Percentiles rank a stretch among this genome's conserved stretches.
These are phyloP conservation scores for Aphidius ervi DNA, from an alignment of 1,140 invertebrate genomes.

Conservation along the genomic window DNA sequence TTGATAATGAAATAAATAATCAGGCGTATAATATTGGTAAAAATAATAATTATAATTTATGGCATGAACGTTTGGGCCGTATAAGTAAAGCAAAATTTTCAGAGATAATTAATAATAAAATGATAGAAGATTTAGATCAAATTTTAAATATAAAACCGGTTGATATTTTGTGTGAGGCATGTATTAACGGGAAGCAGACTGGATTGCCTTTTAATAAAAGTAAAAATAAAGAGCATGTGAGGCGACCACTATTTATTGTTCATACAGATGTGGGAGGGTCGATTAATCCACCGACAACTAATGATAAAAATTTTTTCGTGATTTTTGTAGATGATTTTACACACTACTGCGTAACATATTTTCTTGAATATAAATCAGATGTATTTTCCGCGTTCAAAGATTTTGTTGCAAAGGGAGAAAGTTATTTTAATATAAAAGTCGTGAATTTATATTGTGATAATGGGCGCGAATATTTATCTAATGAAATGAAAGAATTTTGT, in stretches of 20 bases:
- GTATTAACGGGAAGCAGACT: slow-evolving; percentile 46
- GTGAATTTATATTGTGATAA: slow-evolving; percentile 16
- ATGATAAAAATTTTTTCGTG: slow-evolving; percentile 10
- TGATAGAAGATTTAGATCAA: slow-evolving; percentile 4
- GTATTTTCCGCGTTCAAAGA: slow-evolving; percentile 15
- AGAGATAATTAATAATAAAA: slow-evolving; percentile 7
- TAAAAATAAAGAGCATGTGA: background rate
- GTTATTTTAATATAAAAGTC: slow-evolving; percentile 3
- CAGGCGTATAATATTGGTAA: background rate
- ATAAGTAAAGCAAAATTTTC: slow-evolving; percentile 8
- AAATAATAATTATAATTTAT: slow-evolving; percentile 6
- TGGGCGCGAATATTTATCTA: slow-evolving; percentile 15
- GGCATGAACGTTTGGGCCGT: slow-evolving; percentile 5
- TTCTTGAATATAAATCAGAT: slow-evolving; percentile 20
- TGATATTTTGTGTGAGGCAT: slow-evolving; percentile 44
- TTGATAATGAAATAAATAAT: too few species aligned
- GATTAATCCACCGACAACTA: slow-evolving; percentile 18
- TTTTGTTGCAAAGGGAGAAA: slow-evolving; percentile 2
- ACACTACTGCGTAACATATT: slow-evolving; percentile 23
- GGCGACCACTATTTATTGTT: slow-evolving; percentile 5
- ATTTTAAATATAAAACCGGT: slow-evolving; percentile 26
- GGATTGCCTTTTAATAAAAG: slow-evolving; percentile 27
- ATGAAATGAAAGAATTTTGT: slow-evolving; percentile 10
- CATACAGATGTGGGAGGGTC: slow-evolving; percentile 2
- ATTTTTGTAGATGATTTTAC: slow-evolving; percentile 22